These are phyloP conservation scores for Epiblema foenella DNA, from an alignment of 2,888 invertebrate genomes.

Conservation along the genomic window DNA sequence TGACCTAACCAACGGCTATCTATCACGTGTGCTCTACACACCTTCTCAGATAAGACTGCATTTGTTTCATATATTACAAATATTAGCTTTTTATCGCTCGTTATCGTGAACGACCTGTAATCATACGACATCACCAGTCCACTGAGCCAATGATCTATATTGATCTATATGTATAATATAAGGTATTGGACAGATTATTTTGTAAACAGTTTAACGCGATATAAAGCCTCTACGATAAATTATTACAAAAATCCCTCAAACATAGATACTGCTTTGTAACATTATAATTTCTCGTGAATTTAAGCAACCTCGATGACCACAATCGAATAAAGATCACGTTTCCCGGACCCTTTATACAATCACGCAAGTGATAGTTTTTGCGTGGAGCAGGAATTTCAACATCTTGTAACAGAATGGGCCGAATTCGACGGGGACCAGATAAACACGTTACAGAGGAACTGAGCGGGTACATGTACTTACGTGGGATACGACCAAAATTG, in stretches of 20 bases:
- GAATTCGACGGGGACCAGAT: constrained; percentile 62
- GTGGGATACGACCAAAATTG: constrained; percentile 70
- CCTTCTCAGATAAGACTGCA: constrained; percentile 61
- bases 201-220: constrained; percentile 47
- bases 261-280: background rate
- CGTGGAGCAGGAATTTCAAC: constrained; percentile 52
- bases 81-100: constrained; percentile 59
- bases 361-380: constrained; percentile 19
- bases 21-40: constrained; percentile 55
- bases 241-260: constrained; percentile 6
- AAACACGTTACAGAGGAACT: constrained; percentile 68
- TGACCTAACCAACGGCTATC: constrained; percentile 34
- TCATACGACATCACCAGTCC: constrained; percentile 58
- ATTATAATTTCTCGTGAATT: background rate
- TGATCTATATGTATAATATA: constrained; percentile 37
- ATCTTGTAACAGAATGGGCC: constrained; percentile 55
- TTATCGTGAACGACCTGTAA: constrained; percentile 69
- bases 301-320: background rate
- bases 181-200: constrained; percentile 36
- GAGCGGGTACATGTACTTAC: constrained; percentile 53
- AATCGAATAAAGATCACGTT: constrained; percentile 19
- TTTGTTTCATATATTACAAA: constrained; percentile 56
- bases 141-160: constrained; percentile 60
- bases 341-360: constrained; percentile 11
- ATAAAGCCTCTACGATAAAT: background rate